Conservation (phyloP, 1,140 invertebrate genomes). For the Drosophila bifasciata region DNA sequence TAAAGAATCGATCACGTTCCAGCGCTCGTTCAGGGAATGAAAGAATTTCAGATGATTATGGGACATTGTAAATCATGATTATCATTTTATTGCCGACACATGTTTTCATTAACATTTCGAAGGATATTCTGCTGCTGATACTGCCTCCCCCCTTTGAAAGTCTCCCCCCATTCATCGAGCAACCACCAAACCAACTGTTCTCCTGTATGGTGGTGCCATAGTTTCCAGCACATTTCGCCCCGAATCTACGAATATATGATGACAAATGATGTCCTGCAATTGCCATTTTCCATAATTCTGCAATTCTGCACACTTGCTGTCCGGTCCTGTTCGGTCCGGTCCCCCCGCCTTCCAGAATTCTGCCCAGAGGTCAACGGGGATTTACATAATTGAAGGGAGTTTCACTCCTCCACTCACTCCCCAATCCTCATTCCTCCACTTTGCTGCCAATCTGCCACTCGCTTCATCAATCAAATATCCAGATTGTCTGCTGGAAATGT, state of each 20-base stretch:
- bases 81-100: conserved; percentile 77
- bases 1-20: conserved; percentile 56
- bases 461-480: conserved; percentile 63
- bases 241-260: conserved; percentile 34
- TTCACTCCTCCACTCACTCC: conserved; percentile 10
- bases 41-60: conserved; percentile 25
- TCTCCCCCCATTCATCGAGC: neutral
- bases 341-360: no score
- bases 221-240: conserved; percentile 16
- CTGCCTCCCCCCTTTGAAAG: no score
- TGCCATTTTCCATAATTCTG: conserved; percentile 71
- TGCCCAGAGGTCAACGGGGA: conserved; percentile 46
- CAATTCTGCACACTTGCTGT: conserved; percentile 73
- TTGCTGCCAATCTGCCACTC: conserved; percentile 1
- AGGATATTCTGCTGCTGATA: no score
- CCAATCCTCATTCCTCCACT: neutral
- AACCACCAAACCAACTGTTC: conserved; percentile 24
- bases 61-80: conserved; percentile 68
- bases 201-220: conserved; percentile 2
- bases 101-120: conserved; percentile 67
- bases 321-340: neutral
- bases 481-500: conserved; percentile 23
- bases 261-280: conserved; percentile 64
- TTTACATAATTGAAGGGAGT: conserved; percentile 66
- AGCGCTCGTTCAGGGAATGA: conserved; percentile 6